Base-by-base conservation (phyloP, 2,113 vertebrate genomes). In the Theropithecus gelada region DNA sequence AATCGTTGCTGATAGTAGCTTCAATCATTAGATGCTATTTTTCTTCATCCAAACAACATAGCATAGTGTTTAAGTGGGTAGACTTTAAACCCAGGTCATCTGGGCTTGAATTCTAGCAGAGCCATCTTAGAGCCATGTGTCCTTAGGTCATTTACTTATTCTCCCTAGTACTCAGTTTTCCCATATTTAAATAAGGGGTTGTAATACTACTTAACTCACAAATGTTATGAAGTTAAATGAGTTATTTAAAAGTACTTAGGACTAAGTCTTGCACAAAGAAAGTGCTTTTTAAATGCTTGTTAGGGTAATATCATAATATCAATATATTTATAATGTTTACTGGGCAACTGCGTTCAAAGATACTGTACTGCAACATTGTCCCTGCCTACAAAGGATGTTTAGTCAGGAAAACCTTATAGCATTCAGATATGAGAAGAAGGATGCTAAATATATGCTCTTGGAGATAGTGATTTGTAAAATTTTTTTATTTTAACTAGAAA, bases 401-500 rank as follows among this genome's bases (percentile, higher is more conserved):
- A 5, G 8, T 68, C 14, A 68, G 79, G 20, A 70, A 40, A 79
- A 70, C 75, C 20, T 25, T 12, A 35, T 52, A 5, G 22, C 27
- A 61, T 75, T 94, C 40, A 35, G 32, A 0, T 88, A 45, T 32
- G 18, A 38, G 40, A 80, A 83, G 80, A 27, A 20, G 4, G 45
- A 94, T 84, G 43, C 12, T 40, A 64, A 35, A 14, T 92, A 22
- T 80, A 55, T 7, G 3, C 8, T 75, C 43, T 76, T 23, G 79
- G 40, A 81, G 2, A 6, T 18, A 79, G 17, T 52, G 8, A 38
- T 68, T 43, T 92, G 18, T 78, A 55, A 95, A 89, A 52, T n/a
- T 86, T 79, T 18, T 66, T 85, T 83, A 72, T 61, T 83, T 84
- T 86, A 94, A 61, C 23, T 78, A 93, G 52, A 64, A 85, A 81